phyloP scores from a whole-genome alignment of 1,140 invertebrate genomes.

The Bombus terrestris region DNA sequence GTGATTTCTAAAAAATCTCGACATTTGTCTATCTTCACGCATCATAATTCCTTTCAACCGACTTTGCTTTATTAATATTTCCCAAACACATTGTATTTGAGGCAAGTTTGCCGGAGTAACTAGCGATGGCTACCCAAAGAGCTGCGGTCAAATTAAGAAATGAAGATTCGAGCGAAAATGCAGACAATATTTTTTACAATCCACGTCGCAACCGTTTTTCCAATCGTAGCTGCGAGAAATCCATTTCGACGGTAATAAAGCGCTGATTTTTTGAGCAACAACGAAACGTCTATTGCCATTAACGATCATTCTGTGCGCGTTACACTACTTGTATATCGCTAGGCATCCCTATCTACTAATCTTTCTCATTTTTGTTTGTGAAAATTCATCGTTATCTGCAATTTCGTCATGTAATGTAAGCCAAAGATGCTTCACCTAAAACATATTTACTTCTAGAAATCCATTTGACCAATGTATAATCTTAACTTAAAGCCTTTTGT shows the following conservation, averaged over 20 bases:
- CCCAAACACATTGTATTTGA: background rate
- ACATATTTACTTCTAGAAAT: background rate
- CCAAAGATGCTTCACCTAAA: too few relatives aligned
- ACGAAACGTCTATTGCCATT: constrained; percentile 3
- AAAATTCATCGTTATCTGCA: background rate
- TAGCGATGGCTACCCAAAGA: background rate
- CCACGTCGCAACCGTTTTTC: background rate
- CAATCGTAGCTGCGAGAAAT: constrained; percentile 13
- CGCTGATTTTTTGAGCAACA: background rate
- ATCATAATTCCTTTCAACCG: too few relatives aligned
- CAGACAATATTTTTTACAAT: background rate
- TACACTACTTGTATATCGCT: background rate
- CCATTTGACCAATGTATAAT: background rate
- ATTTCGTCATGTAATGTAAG: background rate
- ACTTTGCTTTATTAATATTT: too few relatives aligned
- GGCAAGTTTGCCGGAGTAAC: background rate
- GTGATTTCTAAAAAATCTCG: too few relatives aligned
- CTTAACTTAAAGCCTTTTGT: background rate
- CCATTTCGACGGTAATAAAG: constrained; percentile 42
- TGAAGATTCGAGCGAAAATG: background rate
- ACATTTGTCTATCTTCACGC: too few relatives aligned
- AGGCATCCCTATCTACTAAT: background rate
- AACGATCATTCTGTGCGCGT: constrained; percentile 26
- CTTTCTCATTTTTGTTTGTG: too few relatives aligned
- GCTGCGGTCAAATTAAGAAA: background rate